phyloP scores from a whole-genome alignment of 1,140 invertebrate genomes.

The Callitettix versicolor region DNA sequence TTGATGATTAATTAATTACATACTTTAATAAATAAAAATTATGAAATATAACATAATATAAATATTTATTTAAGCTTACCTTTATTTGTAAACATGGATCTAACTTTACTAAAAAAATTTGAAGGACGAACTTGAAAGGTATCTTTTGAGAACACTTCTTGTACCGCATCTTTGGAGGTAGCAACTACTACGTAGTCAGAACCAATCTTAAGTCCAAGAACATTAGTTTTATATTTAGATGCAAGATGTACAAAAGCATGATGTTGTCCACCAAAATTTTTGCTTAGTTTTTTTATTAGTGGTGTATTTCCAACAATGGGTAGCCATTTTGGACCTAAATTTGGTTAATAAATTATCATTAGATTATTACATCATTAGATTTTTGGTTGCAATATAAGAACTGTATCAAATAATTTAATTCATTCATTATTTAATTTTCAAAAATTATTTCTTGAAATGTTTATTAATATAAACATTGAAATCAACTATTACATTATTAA shows the following conservation, averaged over 20 bases:
- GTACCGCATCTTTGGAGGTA: conserved; percentile 42
- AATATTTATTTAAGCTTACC: conserved; percentile 33
- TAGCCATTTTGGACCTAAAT: conserved; percentile 54
- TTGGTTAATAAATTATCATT: too few relatives aligned
- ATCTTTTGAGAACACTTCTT: conserved; percentile 47
- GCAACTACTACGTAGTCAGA: conserved; percentile 48
- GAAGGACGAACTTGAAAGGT: conserved; percentile 62
- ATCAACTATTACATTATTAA: too few relatives aligned
- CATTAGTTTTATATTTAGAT: conserved; percentile 44
- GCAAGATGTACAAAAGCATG: conserved; percentile 45
- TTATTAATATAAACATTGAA: too few relatives aligned
- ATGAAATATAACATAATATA: too few relatives aligned
- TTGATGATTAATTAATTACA: too few relatives aligned
- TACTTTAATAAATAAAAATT: too few relatives aligned
- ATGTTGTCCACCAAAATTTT: conserved; percentile 47
- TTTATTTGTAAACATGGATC: conserved; percentile 54
- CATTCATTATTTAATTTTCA: too few relatives aligned
- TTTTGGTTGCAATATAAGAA: too few relatives aligned
- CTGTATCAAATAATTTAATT: too few relatives aligned
- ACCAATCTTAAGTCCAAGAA: conserved; percentile 56
- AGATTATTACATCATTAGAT: too few relatives aligned
- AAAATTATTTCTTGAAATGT: too few relatives aligned
- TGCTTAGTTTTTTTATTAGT: conserved; percentile 41
- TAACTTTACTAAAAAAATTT: conserved; percentile 54
- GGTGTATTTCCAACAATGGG: conserved; percentile 53